Conservation (phyloP, 2,113 vertebrate species). For the Eira barbara region DNA sequence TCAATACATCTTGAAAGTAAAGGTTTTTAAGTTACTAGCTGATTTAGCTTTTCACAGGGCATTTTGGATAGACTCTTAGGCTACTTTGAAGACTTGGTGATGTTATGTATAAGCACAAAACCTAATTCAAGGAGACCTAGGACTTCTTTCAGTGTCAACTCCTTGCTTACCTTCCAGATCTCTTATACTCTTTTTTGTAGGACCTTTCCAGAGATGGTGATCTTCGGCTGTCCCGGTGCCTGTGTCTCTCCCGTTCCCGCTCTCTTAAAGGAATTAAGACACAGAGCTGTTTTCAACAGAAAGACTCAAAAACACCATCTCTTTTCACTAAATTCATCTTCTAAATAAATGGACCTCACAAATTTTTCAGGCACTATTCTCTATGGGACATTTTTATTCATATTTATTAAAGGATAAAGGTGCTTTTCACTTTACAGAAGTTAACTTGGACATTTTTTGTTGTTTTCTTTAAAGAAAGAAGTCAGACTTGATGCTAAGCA, state of each 20-base stretch:
- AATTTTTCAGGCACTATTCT: background rate
- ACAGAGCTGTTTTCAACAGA: slow-evolving; percentile 70
- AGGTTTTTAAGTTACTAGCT: background rate
- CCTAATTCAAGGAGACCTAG: background rate
- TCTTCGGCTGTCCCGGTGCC: slow-evolving; percentile 90
- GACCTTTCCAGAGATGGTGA: slow-evolving; percentile 90
- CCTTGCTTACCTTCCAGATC: slow-evolving; percentile 87
- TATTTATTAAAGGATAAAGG: background rate
- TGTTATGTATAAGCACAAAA: background rate
- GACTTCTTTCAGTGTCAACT: background rate
- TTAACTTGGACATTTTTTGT: background rate
- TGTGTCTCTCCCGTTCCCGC: slow-evolving; percentile 89
- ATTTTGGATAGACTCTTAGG: background rate
- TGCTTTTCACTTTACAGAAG: background rate
- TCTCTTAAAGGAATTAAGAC: slow-evolving; percentile 82
- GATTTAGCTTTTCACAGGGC: background rate
- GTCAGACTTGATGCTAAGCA: background rate
- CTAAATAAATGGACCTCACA: slow-evolving; percentile 17
- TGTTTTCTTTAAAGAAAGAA: slow-evolving; percentile 30
- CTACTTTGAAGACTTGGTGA: background rate
- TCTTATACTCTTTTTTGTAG: slow-evolving; percentile 91
- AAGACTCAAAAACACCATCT: slow-evolving; percentile 66
- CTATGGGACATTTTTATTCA: slow-evolving; percentile 13
- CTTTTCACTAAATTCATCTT: slow-evolving; percentile 37
- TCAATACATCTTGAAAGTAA: background rate